Percentiles rank a stretch among this genome's conserved stretches.
Conservation (phyloP, 2,113 vertebrate species). For the Scartelaos histophorus region DNA sequence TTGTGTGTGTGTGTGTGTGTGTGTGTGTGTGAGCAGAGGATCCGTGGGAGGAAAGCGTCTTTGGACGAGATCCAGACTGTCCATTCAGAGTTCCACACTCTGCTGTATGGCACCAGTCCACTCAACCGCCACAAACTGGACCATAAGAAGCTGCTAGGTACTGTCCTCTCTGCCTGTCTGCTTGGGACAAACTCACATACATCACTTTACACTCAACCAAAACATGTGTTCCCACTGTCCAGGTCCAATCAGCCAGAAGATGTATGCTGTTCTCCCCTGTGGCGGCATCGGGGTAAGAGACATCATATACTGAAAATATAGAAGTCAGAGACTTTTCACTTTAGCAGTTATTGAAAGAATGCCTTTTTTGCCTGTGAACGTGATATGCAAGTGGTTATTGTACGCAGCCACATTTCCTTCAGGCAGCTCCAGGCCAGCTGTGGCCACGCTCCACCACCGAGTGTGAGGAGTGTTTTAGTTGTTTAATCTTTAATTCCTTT, state of each 20-base stretch:
- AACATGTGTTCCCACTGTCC: slow-evolving; percentile 16
- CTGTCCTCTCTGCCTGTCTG: slow-evolving; percentile 7
- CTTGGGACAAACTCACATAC: neutral
- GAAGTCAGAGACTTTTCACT: neutral
- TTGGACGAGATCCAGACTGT: slow-evolving; percentile 73
- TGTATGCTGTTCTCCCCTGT: slow-evolving; percentile 72
- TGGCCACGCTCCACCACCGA: too few relatives aligned
- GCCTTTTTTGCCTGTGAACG: neutral
- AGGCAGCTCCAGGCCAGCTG: neutral
- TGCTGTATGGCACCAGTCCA: slow-evolving; percentile 71
- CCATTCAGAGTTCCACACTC: slow-evolving; percentile 73
- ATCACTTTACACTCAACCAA: neutral
- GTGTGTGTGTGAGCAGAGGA: slow-evolving; percentile 54
- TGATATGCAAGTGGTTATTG: neutral
- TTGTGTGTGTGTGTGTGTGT: slow-evolving; percentile 23
- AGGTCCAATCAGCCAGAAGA: slow-evolving; percentile 75
- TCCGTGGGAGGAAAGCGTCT: slow-evolving; percentile 69
- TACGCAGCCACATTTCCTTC: too few relatives aligned
- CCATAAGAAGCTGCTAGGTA: slow-evolving; percentile 73
- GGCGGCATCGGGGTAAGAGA: slow-evolving; percentile 68
- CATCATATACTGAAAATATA: too few relatives aligned
- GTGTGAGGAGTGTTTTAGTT: too few relatives aligned
- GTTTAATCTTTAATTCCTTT: too few relatives aligned
- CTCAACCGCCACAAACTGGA: slow-evolving; percentile 73
- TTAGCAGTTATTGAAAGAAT: neutral